Percentiles rank a stretch among this genome's conserved stretches.
phyloP scores from a whole-genome alignment of 2,888 invertebrate species.

The Trichogramma evanescens region DNA sequence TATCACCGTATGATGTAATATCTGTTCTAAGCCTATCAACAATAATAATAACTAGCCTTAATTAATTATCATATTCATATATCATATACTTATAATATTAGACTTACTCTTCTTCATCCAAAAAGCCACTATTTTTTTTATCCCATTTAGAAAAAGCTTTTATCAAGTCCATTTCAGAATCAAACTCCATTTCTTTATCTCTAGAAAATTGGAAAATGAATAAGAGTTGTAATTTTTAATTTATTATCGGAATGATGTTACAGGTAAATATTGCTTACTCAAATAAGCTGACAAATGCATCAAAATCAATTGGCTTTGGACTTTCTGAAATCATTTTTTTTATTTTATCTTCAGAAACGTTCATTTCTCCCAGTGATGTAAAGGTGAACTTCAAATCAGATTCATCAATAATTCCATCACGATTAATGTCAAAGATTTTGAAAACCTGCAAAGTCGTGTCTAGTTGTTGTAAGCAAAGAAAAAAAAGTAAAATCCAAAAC shows the following conservation, averaged over 20 bases:
- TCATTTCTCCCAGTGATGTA: conserved; percentile 8
- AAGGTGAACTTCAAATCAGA: conserved; percentile 9
- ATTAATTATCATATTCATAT: neutral
- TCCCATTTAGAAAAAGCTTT: conserved; percentile 13
- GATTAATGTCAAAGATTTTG: conserved; percentile 7
- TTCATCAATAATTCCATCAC: conserved; percentile 9
- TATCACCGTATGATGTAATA: conserved; percentile 8
- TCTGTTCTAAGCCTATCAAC: conserved; percentile 2
- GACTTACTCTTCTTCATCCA: conserved; percentile 5
- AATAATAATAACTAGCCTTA: neutral
- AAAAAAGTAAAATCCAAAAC: neutral
- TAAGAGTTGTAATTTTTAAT: neutral
- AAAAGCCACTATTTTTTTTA: neutral
- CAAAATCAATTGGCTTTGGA: conserved; percentile 2
- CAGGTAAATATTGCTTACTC: conserved; percentile 2
- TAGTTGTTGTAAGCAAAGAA: neutral
- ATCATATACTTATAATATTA: neutral
- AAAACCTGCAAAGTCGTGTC: neutral
- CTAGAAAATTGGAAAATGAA: neutral
- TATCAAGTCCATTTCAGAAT: conserved; percentile 4
- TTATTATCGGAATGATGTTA: neutral
- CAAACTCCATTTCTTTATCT: conserved; percentile 11
- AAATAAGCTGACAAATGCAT: conserved; percentile 10
- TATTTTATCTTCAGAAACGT: conserved; percentile 12
- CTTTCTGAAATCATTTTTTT: conserved; percentile 8